These are phyloP conservation scores for Aselliscus stoliczkanus DNA, from an alignment of 2,797 vertebrate species.

Conservation along the genomic window DNA sequence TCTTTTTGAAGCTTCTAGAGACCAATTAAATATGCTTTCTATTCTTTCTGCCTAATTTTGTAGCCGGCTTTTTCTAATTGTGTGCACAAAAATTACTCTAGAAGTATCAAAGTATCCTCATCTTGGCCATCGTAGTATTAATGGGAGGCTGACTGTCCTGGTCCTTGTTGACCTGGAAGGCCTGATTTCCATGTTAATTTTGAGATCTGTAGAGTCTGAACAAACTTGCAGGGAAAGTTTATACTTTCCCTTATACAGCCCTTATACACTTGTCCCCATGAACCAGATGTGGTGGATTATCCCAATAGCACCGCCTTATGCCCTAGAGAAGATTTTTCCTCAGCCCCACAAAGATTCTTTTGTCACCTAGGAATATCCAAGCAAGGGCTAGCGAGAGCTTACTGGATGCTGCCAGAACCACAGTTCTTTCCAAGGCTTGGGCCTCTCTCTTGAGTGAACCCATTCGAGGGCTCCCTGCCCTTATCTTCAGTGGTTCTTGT, in stretches of 20 bases:
- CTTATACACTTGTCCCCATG: background rate
- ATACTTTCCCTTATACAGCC: too few relatives aligned
- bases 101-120: background rate
- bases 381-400: background rate
- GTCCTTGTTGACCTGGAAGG: background rate
- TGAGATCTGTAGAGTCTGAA: background rate
- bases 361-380: background rate
- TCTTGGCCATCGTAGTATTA: background rate
- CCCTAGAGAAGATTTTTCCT: background rate
- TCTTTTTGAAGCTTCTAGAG: background rate
- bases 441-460: background rate
- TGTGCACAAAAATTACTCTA: background rate
- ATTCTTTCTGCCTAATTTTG: background rate
- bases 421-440: background rate
- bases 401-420: background rate
- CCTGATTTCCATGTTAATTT: background rate
- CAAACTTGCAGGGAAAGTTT: background rate
- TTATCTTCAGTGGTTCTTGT: background rate
- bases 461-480: background rate
- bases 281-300: background rate
- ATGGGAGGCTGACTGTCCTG: background rate
- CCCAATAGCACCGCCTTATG: background rate
- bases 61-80: background rate
- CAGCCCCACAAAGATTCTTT: background rate
- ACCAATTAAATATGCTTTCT: background rate